Conservation (phyloP, 1,140 invertebrate genomes). For the Delia radicum region DNA sequence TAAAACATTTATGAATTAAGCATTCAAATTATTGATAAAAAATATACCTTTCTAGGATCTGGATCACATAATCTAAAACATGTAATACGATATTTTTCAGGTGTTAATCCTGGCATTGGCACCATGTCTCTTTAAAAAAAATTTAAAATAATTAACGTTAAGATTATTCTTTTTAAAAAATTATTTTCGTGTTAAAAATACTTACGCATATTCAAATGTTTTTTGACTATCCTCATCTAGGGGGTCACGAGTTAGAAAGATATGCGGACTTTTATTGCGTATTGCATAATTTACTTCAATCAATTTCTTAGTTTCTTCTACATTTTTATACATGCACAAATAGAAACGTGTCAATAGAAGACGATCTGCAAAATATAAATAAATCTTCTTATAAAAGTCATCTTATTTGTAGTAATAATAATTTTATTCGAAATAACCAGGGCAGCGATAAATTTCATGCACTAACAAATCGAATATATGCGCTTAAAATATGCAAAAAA, state of each 20-base stretch:
- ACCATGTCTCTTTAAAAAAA: slow-evolving; percentile 62
- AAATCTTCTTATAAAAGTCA: too few species aligned
- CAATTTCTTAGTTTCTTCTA: slow-evolving; percentile 63
- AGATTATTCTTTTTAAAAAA: neutral
- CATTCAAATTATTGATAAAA: neutral
- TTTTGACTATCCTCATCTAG: slow-evolving; percentile 42
- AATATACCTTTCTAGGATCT: slow-evolving; percentile 59
- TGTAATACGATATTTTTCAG: slow-evolving; percentile 62
- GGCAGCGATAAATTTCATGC: too few species aligned
- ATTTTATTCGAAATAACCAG: too few species aligned
- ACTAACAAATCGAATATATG: too few species aligned
- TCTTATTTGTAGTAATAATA: too few species aligned
- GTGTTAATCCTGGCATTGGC: slow-evolving; percentile 61
- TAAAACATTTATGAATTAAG: too few species aligned
- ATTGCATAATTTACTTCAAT: slow-evolving; percentile 68
- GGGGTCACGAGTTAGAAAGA: slow-evolving; percentile 67
- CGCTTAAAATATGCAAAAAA: too few species aligned
- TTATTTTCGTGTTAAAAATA: neutral
- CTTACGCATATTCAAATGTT: slow-evolving; percentile 51
- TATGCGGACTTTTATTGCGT: slow-evolving; percentile 64
- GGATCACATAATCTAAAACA: slow-evolving; percentile 64
- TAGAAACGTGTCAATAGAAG: slow-evolving; percentile 48
- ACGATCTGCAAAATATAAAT: slow-evolving; percentile 42
- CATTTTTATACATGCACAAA: slow-evolving; percentile 58
- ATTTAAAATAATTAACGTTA: neutral